phyloP scores from a whole-genome alignment of 2,888 invertebrate species.

The Ormyrus nitidulus region DNA sequence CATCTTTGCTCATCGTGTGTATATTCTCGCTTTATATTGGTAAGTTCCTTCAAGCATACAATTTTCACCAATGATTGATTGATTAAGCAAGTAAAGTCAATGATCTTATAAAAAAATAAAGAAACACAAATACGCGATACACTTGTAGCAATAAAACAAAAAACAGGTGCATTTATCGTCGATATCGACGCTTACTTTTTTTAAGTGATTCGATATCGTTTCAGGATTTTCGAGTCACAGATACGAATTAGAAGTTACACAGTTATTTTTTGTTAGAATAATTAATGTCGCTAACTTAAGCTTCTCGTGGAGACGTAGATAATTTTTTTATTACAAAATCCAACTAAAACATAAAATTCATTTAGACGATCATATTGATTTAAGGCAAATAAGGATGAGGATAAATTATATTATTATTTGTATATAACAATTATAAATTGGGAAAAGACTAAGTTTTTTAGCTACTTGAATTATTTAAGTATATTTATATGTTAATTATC shows the following conservation, averaged over 20 bases:
- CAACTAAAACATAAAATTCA: constrained; percentile 43
- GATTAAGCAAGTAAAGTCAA: constrained; percentile 52
- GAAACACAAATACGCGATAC: constrained; percentile 41
- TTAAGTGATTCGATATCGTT: constrained; percentile 49
- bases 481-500: constrained; percentile 52
- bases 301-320: constrained; percentile 31
- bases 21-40: constrained; percentile 44
- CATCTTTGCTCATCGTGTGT: constrained; percentile 51
- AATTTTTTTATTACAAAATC: constrained; percentile 56
- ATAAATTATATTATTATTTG: constrained; percentile 54
- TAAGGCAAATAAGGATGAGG: constrained; percentile 49
- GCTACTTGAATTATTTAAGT: constrained; percentile 52
- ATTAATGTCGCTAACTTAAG: constrained; percentile 40
- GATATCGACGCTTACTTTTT: constrained; percentile 57
- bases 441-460: constrained; percentile 52
- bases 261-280: constrained; percentile 48
- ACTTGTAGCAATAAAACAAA: constrained; percentile 53
- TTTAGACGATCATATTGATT: constrained; percentile 34
- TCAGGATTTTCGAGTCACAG: constrained; percentile 45
- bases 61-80: constrained; percentile 51
- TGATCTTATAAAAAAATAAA: constrained; percentile 48
- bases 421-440: constrained; percentile 53
- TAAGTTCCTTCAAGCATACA: constrained; percentile 43
- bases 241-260: constrained; percentile 37
- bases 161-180: constrained; percentile 55